These are phyloP conservation scores for Mustela nigripes DNA, from an alignment of 2,113 vertebrate species.

Conservation along the genomic window DNA sequence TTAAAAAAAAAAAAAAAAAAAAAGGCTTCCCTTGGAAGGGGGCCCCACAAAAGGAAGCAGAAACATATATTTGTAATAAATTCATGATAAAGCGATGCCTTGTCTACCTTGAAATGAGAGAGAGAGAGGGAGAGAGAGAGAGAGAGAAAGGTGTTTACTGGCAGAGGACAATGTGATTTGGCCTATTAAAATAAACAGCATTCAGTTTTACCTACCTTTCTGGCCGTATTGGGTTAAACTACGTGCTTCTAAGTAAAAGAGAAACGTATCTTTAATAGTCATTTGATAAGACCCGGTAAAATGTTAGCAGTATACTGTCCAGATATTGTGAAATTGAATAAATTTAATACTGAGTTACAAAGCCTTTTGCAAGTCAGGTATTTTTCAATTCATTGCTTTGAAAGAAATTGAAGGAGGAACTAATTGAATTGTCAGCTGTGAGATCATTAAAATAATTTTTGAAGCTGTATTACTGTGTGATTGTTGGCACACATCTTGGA, in stretches of 20 bases:
- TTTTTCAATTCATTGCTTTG: conserved; percentile 69
- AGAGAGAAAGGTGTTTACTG: background rate
- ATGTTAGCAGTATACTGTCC: background rate
- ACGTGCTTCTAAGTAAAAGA: background rate
- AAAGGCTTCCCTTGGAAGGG: background rate
- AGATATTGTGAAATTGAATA: conserved; percentile 25
- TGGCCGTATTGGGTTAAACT: background rate
- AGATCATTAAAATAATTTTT: conserved; percentile 75
- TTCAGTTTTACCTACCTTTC: background rate
- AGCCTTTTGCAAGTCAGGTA: conserved; percentile 51
- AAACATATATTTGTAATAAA: background rate
- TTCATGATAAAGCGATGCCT: background rate
- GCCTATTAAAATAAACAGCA: background rate
- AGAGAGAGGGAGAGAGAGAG: no score
- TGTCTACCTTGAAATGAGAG: background rate
- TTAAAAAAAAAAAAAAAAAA: background rate
- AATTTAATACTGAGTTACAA: conserved; percentile 45
- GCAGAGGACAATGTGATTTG: background rate
- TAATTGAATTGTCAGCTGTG: conserved; percentile 75
- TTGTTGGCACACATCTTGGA: conserved; percentile 62
- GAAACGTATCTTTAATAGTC: background rate
- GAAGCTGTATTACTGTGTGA: conserved; percentile 61
- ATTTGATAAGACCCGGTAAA: conserved; percentile 7
- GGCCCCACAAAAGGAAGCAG: background rate
- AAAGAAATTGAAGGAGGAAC: conserved; percentile 68